Evolutionary conservation across 2,113 vertebrate species (phyloP).

Genomic region (Nerophis ophidion): DNA sequence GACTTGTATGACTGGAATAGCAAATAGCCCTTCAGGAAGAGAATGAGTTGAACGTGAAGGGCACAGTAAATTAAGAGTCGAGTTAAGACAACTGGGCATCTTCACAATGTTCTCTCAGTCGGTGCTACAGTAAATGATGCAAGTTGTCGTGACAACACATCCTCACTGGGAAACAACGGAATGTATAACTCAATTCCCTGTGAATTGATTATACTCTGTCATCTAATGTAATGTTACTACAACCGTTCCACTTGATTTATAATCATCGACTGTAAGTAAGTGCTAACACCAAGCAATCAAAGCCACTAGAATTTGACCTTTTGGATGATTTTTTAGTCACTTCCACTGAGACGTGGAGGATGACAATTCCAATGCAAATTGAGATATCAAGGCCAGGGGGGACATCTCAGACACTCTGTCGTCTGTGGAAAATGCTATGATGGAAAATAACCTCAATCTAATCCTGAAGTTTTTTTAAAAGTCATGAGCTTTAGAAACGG

Average conservation of each 20-base stretch:
- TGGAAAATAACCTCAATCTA: conserved; percentile 22
- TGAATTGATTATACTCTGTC: neutral
- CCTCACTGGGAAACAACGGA: neutral
- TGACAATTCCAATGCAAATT: conserved; percentile 47
- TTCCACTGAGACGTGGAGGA: conserved; percentile 31
- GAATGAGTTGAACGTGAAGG: conserved; percentile 49
- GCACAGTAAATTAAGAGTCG: conserved; percentile 36
- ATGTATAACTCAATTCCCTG: neutral
- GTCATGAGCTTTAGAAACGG: conserved; percentile 11
- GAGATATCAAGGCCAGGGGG: conserved; percentile 27
- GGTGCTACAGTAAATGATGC: neutral
- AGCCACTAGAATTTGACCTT: conserved; percentile 57
- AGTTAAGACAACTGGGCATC: conserved; percentile 47
- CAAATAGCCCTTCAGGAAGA: conserved; percentile 38
- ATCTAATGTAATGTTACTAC: neutral
- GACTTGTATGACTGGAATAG: conserved; percentile 43
- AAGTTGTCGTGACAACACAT: conserved; percentile 1
- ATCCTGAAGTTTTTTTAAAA: neutral
- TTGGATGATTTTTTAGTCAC: conserved; percentile 31
- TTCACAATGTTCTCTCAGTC: conserved; percentile 22
- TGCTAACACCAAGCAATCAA: conserved; percentile 11
- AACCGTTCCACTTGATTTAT: neutral
- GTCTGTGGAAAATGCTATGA: conserved; percentile 29
- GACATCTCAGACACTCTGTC: conserved; percentile 49
- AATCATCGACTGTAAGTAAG: neutral